Evolutionary conservation across 1,140 invertebrate genomes (phyloP).

Genomic region (Brachionus koreanus): DNA sequence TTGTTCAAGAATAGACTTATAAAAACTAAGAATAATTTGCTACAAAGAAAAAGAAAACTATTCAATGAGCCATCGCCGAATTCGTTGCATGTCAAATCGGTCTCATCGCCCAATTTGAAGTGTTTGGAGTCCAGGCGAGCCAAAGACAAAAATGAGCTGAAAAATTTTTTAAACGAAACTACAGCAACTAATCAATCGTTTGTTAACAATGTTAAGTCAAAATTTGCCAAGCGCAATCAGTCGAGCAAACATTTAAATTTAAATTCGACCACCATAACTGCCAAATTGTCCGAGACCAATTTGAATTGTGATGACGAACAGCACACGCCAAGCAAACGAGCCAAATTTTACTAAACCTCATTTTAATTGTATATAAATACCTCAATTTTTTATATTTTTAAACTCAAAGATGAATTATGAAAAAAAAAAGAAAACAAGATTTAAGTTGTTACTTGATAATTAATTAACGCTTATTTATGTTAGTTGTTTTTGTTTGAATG

Average conservation of each 20-base stretch:
- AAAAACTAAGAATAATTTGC: conserved; percentile 19
- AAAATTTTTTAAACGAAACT: conserved; percentile 10
- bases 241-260: conserved; percentile 8
- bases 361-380: conserved; percentile 23
- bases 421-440: background rate
- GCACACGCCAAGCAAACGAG: conserved; percentile 34
- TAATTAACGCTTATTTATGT: background rate
- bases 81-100: background rate
- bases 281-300: background rate
- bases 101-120: conserved; percentile 39
- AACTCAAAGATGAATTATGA: background rate
- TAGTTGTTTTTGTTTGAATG: background rate
- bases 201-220: background rate
- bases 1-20: conserved; percentile 25
- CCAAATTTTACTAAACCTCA: conserved; percentile 37
- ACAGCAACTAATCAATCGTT: conserved; percentile 31
- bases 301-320: background rate
- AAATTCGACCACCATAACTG: conserved; percentile 1
- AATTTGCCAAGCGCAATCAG: background rate
- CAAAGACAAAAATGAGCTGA: background rate
- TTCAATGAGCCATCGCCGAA: background rate
- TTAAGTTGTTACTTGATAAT: background rate
- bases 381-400: background rate
- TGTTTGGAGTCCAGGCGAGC: background rate
- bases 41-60: background rate